Base-by-base conservation (phyloP, 2,113 vertebrate species). In the Callipepla californica region DNA sequence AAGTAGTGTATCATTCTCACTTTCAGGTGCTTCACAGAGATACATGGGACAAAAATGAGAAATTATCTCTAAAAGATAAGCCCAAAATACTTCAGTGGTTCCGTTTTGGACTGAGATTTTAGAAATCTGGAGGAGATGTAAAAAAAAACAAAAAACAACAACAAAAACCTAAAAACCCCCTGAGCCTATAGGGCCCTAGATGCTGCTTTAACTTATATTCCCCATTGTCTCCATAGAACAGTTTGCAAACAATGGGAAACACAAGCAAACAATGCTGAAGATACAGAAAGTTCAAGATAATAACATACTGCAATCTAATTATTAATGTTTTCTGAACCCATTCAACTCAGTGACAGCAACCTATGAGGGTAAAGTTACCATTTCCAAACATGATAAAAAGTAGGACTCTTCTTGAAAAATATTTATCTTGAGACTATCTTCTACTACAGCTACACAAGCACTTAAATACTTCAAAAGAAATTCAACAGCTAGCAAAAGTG, bases 381-480 rank as follows among this genome's bases (percentile, higher is more conserved):
- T 51, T 88, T 36, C 21, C 81, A 38, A 91, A 72, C 13, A 44
- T 63, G 80, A 72, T 61, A 70, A 47, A 91, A 96, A 95, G 20
- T 62, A 93, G 30, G 93, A 80, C 5, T 57, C 44, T 55, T 65
- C n/a, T 50, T 58, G 73, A 58, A 51, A 51, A 84, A 76, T 0
- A 23, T 47, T 91, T 87, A 87, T 91, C 61, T 81, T 85, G 32
- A 79, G 57, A 63, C 14, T 70, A 67, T 87, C 57, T 93, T 92
- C 81, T 47, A 50, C 87, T 87, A 18, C 40, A 93, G 78, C 3
- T 92, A 44, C n/a, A 92, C 28, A 66, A 82, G 67, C 53, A 68
- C 53, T 89, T 89, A 51, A 92, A 74, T 45, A 78, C 61, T 94
- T 57, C 8, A 94, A 81, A 95, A 82, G 47, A 95, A 94, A 93